phyloP scores from a whole-genome alignment of 2,113 vertebrate species.

The Callithrix jacchus region DNA sequence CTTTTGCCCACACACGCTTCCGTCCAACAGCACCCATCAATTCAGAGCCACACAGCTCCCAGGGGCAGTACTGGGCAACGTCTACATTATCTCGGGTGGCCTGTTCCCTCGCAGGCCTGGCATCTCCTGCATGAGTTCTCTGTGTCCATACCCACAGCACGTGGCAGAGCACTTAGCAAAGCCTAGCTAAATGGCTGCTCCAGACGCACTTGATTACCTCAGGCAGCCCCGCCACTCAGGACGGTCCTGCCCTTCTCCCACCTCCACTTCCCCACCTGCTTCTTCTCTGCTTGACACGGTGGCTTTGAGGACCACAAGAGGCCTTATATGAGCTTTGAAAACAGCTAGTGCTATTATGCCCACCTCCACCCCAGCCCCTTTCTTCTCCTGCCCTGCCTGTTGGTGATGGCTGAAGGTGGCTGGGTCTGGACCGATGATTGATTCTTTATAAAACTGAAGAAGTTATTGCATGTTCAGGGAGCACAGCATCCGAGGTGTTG shows the following conservation, averaged over 20 bases:
- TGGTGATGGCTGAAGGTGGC: background rate
- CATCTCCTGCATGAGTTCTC: background rate
- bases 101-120: background rate
- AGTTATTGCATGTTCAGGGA: background rate
- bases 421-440: background rate
- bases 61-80: no score
- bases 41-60: background rate
- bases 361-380: background rate
- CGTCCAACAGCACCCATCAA: background rate
- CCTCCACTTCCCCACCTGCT: background rate
- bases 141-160: background rate
- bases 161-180: background rate
- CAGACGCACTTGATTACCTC: fast-evolving
- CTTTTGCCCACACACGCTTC: no score
- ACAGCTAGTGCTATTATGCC: no score
- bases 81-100: background rate
- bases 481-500: background rate
- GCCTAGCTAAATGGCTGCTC: background rate
- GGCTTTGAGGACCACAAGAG: background rate
- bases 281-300: background rate
- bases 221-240: background rate
- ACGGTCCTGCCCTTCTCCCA: background rate
- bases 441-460: background rate
- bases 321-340: no score
- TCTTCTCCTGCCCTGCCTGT: background rate